Conservation (phyloP, 2,797 vertebrate species). For the Ceryle rudis region DNA sequence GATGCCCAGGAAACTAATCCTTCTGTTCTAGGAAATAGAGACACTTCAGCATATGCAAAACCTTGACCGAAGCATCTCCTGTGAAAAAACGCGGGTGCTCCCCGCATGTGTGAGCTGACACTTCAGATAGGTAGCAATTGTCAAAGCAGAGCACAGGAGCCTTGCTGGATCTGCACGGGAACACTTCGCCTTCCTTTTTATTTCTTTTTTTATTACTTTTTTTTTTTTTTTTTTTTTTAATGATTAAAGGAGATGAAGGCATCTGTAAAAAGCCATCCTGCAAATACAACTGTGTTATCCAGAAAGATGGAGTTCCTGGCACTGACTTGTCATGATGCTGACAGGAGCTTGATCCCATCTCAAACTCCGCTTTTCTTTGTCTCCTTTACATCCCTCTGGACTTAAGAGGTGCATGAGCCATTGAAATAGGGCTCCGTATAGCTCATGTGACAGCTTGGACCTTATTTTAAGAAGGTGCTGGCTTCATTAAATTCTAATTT, state of each 20-base stretch:
- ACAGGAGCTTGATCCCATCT: not conserved
- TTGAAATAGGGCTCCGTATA: not conserved
- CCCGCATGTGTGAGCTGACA: not conserved
- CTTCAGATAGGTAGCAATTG: not conserved
- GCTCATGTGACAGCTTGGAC: not conserved
- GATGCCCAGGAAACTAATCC: not conserved
- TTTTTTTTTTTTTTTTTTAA: too few relatives aligned
- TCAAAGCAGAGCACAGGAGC: not conserved
- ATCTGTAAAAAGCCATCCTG: not conserved
- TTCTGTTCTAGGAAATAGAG: not conserved
- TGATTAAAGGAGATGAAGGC: not conserved
- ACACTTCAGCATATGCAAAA: not conserved
- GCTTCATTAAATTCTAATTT: not conserved
- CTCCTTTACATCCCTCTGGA: not conserved
- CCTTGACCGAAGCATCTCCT: not conserved
- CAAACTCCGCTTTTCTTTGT: not conserved
- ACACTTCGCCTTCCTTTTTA: not conserved
- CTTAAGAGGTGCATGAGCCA: not conserved
- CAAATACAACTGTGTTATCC: not conserved
- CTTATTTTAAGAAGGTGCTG: not conserved
- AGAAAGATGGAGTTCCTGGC: not conserved
- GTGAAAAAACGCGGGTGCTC: not conserved
- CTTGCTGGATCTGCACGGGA: not conserved
- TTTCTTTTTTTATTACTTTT: not conserved
- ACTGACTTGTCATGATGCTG: not conserved